Evolutionary conservation across 2,113 vertebrate genomes (phyloP).

Genomic region (Limanda limanda): DNA sequence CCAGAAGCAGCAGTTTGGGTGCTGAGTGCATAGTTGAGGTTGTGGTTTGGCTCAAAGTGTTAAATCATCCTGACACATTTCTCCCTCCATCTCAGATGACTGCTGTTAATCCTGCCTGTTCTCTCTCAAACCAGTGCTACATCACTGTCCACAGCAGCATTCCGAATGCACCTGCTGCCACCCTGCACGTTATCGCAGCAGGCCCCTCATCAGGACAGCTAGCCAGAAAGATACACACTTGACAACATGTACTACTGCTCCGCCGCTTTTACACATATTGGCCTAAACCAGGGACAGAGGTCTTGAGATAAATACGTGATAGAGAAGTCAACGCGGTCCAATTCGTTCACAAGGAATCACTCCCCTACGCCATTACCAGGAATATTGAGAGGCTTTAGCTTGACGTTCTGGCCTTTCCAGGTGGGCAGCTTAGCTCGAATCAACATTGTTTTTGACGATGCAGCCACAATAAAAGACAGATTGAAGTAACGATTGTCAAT

Average conservation of each 20-base stretch:
- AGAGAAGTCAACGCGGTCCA: background rate
- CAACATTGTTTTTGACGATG: background rate
- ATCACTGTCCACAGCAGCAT: background rate
- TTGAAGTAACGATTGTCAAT: background rate
- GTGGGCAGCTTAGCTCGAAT: constrained; percentile 1
- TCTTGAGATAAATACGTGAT: background rate
- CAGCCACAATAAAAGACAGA: background rate
- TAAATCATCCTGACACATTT: background rate
- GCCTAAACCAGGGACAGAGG: background rate
- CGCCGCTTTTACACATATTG: background rate
- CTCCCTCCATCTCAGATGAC: background rate
- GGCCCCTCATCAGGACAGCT: constrained; percentile 20
- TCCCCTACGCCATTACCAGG: constrained; percentile 68
- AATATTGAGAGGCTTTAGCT: constrained; percentile 39
- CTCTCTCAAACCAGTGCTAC: background rate
- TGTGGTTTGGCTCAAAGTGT: background rate
- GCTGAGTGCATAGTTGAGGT: background rate
- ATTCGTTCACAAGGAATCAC: background rate
- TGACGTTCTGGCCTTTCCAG: constrained; percentile 47
- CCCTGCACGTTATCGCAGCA: constrained; percentile 5
- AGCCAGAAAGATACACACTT: constrained; percentile 17
- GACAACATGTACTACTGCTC: constrained; percentile 3
- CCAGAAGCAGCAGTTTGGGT: background rate
- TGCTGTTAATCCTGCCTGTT: background rate
- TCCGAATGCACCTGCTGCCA: constrained; percentile 41